A percentile compares a stretch with the other conserved stretches of the same genome.
These are phyloP conservation scores for Pangasius mekongensis DNA, from an alignment of 2,797 vertebrate genomes.

Conservation along the genomic window DNA sequence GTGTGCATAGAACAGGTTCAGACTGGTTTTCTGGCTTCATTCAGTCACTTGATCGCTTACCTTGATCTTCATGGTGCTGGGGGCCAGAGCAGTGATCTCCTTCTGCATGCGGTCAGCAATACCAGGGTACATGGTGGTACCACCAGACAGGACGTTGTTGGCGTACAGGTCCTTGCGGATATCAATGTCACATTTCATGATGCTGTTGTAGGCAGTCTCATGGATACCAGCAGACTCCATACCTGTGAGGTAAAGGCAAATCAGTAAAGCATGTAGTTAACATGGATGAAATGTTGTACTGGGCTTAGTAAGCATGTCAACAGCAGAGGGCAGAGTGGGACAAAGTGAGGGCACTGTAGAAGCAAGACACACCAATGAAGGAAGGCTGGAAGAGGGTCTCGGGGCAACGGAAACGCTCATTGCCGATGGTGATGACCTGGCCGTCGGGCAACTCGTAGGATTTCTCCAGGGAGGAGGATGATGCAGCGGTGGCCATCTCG, in stretches of 20 bases:
- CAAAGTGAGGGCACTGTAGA: background rate
- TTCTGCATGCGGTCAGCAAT: constrained; percentile 99
- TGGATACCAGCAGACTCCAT: constrained; percentile 99
- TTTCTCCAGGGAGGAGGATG: constrained; percentile 83
- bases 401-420: constrained; percentile 95
- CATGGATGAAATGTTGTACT: background rate
- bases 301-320: background rate
- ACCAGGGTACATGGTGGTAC: constrained; percentile 99
- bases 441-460: constrained; percentile 91
- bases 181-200: constrained; percentile 99
- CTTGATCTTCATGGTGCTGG: constrained; percentile 99
- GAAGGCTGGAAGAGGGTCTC: constrained; percentile 96
- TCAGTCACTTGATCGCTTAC: constrained; percentile 67
- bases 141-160: constrained; percentile 95
- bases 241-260: constrained; percentile 71
- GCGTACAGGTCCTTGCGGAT: constrained; percentile 98
- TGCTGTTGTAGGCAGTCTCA: constrained; percentile 98
- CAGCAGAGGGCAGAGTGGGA: background rate
- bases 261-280: constrained; percentile 17
- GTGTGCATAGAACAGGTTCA: background rate
- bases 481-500: constrained; percentile 82
- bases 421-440: constrained; percentile 98
- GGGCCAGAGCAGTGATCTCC: constrained; percentile 97
- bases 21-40: constrained; percentile 3
- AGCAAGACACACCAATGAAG: constrained; percentile 83